Evolutionary conservation across 2,113 vertebrate genomes (phyloP), one percentile per base, ranked within the genome.

Genomic region (Phrynocephalus versicolor): DNA sequence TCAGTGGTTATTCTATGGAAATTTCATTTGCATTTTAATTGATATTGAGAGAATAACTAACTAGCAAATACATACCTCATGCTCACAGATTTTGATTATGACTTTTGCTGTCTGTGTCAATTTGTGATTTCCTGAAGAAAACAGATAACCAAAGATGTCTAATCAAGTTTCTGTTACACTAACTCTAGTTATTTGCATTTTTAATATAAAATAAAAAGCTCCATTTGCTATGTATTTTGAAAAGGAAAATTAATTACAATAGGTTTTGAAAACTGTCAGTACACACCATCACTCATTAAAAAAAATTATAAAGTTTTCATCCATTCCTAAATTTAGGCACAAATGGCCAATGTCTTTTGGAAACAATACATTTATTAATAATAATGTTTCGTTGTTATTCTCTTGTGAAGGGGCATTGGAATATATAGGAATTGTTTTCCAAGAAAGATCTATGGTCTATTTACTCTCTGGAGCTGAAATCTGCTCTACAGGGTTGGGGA

Each of bases 71-170:
- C 96, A 85, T 96, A 99, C 98, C 97, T 99, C 98, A 87, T 99
- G 98, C 93, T 99, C 98, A 97, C 98, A 99, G 93, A 99, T 99
- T 96, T 99, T 99, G 94, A 99, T 98, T 91, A 99, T 98, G 69
- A 99, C 98, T 95, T 99, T 99, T 14, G 98, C 98, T 88, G 98
- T 99, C 92, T 98, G 98, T 65, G 98, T 99, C 95, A 99, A 96
- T 96, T 99, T 99, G 95, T 99, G 98, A 97, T 99, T 99, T 93
- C 98, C 98, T 99, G 86, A 33, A 94, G 93, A 79, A 92, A 78
- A 94, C n/a, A 45, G 58, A 89, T 58, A 94, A 91, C 74, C 73
- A 92, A 90, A 94, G 19, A 80, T n/a, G 27, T 89, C 93, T 92
- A 94, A 92, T 73, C 45, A 80, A 83, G 83, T 69, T 41, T 87